A percentile compares a stretch with the other conserved stretches of the same genome.
Evolutionary conservation across 2,113 vertebrate genomes (phyloP).

Genomic region (Mesocricetus auratus): DNA sequence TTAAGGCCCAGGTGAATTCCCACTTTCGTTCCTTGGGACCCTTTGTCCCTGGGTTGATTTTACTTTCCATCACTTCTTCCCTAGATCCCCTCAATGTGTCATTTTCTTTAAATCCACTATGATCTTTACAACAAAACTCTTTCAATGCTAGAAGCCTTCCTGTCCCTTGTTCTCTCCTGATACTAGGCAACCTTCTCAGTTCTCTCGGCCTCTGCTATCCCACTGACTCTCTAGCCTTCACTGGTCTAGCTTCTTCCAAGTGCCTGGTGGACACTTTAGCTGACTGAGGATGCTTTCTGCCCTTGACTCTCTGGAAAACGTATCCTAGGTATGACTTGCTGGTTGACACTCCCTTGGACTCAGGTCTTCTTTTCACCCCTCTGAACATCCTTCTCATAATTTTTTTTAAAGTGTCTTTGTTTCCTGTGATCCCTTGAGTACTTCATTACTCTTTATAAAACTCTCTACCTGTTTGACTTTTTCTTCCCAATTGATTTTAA

Average conservation of each 20-base stretch:
- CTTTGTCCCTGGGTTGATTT: background rate
- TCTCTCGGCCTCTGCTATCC: background rate
- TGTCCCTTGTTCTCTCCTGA: background rate
- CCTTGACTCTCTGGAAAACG: background rate
- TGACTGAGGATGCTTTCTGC: background rate
- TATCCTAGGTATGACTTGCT: background rate
- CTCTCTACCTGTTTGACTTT: conserved; percentile 6
- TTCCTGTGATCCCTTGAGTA: background rate
- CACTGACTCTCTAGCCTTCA: background rate
- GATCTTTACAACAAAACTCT: background rate
- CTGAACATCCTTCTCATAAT: background rate
- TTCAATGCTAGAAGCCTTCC: background rate
- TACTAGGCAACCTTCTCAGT: background rate
- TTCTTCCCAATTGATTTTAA: background rate
- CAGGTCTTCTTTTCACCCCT: background rate
- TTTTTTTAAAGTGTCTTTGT: background rate
- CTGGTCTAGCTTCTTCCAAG: background rate
- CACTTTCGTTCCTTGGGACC: background rate
- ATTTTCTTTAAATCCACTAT: background rate
- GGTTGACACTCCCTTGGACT: background rate
- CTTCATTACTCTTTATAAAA: background rate
- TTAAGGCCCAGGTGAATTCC: background rate
- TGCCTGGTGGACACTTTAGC: background rate
- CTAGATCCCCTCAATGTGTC: background rate
- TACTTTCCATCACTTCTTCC: background rate